phyloP scores from a whole-genome alignment of 2,888 invertebrate species.

The Eulithis prunata region DNA sequence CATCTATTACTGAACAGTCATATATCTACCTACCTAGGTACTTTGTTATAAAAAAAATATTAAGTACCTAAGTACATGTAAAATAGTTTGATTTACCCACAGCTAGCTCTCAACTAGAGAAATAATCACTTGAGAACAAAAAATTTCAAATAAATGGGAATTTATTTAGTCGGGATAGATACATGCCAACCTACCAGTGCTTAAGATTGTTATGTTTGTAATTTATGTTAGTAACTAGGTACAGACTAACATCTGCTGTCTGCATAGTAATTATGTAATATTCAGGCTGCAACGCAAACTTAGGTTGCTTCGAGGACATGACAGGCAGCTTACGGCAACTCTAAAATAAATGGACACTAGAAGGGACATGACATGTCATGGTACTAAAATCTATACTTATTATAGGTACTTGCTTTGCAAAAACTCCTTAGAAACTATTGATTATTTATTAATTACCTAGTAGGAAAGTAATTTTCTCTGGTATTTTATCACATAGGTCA shows the following conservation, averaged over 20 bases:
- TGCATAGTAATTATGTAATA: constrained; percentile 49
- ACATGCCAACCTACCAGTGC: background rate
- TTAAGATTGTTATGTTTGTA: constrained; percentile 38
- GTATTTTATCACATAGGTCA: no score
- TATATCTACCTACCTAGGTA: background rate
- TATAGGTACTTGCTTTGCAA: no score
- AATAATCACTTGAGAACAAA: no score
- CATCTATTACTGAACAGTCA: constrained; percentile 28
- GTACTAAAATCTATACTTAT: no score
- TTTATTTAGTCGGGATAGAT: no score
- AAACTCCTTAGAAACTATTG: no score
- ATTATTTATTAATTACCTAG: no score
- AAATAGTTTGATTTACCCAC: background rate
- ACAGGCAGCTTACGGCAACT: constrained; percentile 15
- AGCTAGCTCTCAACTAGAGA: no score
- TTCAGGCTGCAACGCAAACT: constrained; percentile 61
- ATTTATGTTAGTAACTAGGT: constrained; percentile 56
- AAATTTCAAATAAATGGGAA: no score
- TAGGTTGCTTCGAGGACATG: constrained; percentile 42
- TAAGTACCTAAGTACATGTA: background rate
- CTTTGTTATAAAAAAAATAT: no score
- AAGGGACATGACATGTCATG: background rate
- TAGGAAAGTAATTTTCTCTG: no score
- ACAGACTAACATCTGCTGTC: constrained; percentile 59
- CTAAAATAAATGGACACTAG: constrained; percentile 6